A percentile compares a stretch with the other conserved stretches of the same genome.
These are phyloP conservation scores for Phylloscopus whistleri DNA, from an alignment of 2,113 vertebrate genomes.

Conservation along the genomic window DNA sequence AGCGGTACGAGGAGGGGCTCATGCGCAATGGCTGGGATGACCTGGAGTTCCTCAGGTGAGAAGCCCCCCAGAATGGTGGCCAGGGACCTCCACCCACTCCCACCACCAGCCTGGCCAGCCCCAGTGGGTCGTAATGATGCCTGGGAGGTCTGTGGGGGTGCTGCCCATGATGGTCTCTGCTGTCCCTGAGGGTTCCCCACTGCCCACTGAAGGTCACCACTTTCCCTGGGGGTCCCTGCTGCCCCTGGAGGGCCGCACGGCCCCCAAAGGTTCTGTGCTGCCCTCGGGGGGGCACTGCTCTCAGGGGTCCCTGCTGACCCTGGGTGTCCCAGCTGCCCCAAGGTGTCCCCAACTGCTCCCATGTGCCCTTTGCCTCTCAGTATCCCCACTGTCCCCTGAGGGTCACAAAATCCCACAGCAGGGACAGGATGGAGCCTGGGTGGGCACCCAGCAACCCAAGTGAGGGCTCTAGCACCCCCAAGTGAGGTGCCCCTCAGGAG, in stretches of 20 bases:
- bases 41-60: constrained; percentile 93
- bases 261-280: background rate
- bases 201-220: accelerated
- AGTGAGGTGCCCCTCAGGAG: accelerated
- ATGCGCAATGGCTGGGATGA: constrained; percentile 97
- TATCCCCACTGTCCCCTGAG: background rate
- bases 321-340: background rate
- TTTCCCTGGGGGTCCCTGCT: background rate
- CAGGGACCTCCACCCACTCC: background rate
- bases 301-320: too few species aligned
- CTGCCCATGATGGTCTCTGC: background rate
- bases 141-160: background rate
- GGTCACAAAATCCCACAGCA: background rate
- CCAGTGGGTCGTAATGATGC: background rate
- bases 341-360: background rate
- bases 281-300: background rate
- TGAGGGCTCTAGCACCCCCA: background rate
- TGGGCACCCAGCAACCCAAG: too few species aligned
- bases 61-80: accelerated
- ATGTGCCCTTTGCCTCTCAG: background rate
- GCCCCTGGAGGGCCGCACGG: too few species aligned
- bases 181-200: background rate
- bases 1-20: constrained; percentile 89
- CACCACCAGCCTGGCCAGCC: too few species aligned
- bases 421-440: background rate